Evolutionary conservation across 2,888 invertebrate genomes (phyloP), one percentile per base, ranked within the genome.

Genomic region (Acanthopleura granulata): DNA sequence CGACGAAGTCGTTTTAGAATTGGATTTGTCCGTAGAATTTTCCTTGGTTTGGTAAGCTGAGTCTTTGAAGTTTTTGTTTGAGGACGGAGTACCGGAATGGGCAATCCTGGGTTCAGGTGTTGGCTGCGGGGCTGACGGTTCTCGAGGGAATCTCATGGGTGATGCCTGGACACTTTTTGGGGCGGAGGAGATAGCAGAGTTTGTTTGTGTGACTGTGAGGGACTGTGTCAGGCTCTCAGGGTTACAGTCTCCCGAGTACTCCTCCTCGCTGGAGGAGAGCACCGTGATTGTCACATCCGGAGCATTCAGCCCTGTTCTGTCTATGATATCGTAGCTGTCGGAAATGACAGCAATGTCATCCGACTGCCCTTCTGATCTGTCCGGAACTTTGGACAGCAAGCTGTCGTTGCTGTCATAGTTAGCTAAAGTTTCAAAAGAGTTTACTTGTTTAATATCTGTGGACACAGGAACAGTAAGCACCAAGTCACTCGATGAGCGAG

Each of bases 31-130:
- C 50, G 71, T 71, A 4, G 71, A 71, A 40, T 40, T 40, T 25
- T 71, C 71, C 49, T 71, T 71, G 3, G 71, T 71, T 49, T 71
- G 71, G 40, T 71, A 71, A 22, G 71, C 71, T 22, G 71, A 71
- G 49, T 71, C 71, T 49, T 40, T 71, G 18, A 22, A 14, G 3
- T 49, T 18, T 16, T 16, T 18, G 14, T 18, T 40, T 71, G 71
- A 49, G n/a, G 71, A 22, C 1, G 69, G 69, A 4, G 16, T 29
- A 18, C 1, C 69, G 4, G 69, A 29, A 9, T 40, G 40, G 40
- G 9, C 3, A 22, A 69, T 18, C 18, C 40, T 22, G 16, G 15
- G 40, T 14, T 49, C 25, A 22, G 18, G 40, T 3, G 25, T 25
- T 25, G 30, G 16, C 69, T 66, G 69, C 1, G 18, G 22, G 30